Evolutionary conservation across 1,140 invertebrate genomes (phyloP), one percentile per base, ranked within the genome.

Genomic region (Pogonomyrmex californicus): DNA sequence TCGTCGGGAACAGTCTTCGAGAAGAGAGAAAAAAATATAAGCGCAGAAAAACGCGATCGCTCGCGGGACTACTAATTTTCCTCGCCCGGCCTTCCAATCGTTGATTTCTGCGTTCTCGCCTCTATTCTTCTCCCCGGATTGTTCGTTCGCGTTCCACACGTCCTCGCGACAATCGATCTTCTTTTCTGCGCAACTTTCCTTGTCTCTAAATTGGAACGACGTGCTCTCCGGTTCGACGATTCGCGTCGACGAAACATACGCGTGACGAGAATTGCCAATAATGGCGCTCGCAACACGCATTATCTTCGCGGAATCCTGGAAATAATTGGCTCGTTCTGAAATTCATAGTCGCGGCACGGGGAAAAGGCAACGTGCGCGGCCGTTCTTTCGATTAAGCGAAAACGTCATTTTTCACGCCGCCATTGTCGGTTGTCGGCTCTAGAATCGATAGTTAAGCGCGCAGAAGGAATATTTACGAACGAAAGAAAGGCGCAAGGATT

Each of bases 141-240:
- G 1, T 14, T 6, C 33, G 12, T 85, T 76, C 62, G 30, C 49
- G 33, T 23, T 23, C 23, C 23, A 23, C 23, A 0, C 23, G 23
- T 47, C 51, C 30, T 9, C 47, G 44, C 70, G 62, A 38, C 78
- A 14, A 68, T 44, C 58, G 33, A 77, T 85, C 62, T 58, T 71
- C 33, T 75, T 47, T 65, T 51, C 66, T 36, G 41, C 56, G 44
- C 36, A 73, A 58, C 70, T 76, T 70, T 86, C 47, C 85, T 60
- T 58, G 66, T 73, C 78, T 49, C n/a, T 88, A 86, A 89, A 89
- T 89, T 88, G 88, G 65, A 86, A 86, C 62, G 66, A 86, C 81
- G 38, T 17, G 70, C 62, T 60, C 36, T 41, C 51, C 49, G 36
- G 86, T 75, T 23, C 23, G 23, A 44, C 49, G 47, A 10, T 17